A percentile compares a stretch with the other conserved stretches of the same genome.
Conservation (phyloP, 2,888 invertebrate genomes). For the Stenodera caucasica region DNA sequence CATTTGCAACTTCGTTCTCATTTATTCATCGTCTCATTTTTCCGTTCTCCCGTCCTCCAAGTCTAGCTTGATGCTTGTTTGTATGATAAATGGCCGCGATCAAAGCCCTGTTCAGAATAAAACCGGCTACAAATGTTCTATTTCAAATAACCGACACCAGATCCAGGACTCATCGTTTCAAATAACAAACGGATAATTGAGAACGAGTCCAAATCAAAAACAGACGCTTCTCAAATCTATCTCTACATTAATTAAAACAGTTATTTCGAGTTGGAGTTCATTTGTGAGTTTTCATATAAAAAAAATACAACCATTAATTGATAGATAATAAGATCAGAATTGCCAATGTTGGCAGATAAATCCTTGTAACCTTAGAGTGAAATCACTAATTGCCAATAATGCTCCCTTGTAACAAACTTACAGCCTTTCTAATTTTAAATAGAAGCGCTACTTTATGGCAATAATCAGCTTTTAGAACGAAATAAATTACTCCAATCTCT, state of each 20-base stretch:
- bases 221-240: background rate
- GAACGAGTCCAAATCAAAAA: background rate
- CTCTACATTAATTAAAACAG: conserved; percentile 3
- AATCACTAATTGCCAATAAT: background rate
- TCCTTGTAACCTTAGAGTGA: background rate
- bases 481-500: conserved; percentile 8
- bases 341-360: too few relatives aligned
- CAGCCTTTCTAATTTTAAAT: background rate
- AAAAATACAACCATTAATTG: too few relatives aligned
- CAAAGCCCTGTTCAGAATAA: conserved; percentile 21
- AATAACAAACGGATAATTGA: conserved; percentile 15
- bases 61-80: conserved; percentile 21
- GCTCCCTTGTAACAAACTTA: background rate
- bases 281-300: too few relatives aligned
- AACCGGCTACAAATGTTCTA: conserved; percentile 27
- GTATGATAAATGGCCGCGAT: conserved; percentile 28
- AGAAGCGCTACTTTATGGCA: background rate
- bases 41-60: conserved; percentile 23
- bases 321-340: too few relatives aligned
- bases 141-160: conserved; percentile 11
- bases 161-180: conserved; percentile 15
- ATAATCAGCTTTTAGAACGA: conserved; percentile 10
- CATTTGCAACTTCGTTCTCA: conserved; percentile 11
- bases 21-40: conserved; percentile 3
- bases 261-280: too few relatives aligned